A percentile compares a stretch with the other conserved stretches of the same genome.
Evolutionary conservation across 2,113 vertebrate genomes (phyloP).

Genomic region (Gorsachius goisagi): DNA sequence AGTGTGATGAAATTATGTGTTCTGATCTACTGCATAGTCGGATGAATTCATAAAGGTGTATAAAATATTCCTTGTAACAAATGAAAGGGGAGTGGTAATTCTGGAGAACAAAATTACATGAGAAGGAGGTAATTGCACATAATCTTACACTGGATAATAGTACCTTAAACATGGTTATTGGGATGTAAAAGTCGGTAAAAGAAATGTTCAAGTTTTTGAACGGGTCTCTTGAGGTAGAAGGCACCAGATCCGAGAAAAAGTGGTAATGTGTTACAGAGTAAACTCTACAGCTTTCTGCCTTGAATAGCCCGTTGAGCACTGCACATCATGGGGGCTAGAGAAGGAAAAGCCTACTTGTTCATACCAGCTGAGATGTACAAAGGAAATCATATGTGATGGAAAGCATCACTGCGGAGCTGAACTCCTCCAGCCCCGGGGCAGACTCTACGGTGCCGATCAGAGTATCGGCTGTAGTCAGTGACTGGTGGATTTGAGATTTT

Average conservation of each 20-base stretch:
- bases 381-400: accelerated
- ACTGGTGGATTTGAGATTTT: background rate
- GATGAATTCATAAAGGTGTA: background rate
- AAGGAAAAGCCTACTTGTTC: background rate
- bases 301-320: too few relatives aligned
- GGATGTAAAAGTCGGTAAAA: background rate
- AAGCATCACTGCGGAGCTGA: background rate
- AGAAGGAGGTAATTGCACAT: conserved; percentile 10
- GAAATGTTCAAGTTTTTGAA: background rate
- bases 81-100: conserved; percentile 24
- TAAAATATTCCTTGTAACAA: conserved; percentile 25
- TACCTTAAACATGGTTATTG: background rate
- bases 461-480: background rate
- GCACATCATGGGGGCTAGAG: background rate
- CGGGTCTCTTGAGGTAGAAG: background rate
- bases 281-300: background rate
- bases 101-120: conserved; percentile 12
- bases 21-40: background rate
- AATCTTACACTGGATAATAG: background rate
- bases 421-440: background rate
- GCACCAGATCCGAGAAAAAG: background rate
- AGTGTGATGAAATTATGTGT: background rate
- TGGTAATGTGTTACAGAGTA: background rate
- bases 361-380: background rate
- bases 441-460: background rate